Evolutionary conservation across 1,140 invertebrate species (phyloP).

Genomic region (Phenacoccus solenopsis): DNA sequence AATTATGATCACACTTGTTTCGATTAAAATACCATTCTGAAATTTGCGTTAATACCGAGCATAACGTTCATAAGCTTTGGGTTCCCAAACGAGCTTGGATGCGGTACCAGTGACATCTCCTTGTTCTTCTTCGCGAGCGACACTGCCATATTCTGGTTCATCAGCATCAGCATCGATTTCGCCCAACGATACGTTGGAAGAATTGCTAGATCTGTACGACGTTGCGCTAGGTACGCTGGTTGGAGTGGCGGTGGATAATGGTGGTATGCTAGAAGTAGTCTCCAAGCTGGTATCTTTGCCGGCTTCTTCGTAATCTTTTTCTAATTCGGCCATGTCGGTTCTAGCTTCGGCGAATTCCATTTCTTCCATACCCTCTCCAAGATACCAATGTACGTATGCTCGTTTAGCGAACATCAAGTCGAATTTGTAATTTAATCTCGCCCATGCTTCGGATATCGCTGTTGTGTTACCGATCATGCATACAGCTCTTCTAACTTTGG

Average conservation of each 20-base stretch:
- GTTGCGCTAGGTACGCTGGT: background rate
- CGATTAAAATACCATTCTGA: background rate
- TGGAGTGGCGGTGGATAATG: background rate
- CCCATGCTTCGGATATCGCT: slow-evolving; percentile 69
- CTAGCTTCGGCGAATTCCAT: slow-evolving; percentile 22
- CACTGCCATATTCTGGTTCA: background rate
- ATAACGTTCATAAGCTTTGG: background rate
- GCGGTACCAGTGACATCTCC: background rate
- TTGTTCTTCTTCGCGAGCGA: background rate
- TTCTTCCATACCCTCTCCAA: slow-evolving; percentile 51
- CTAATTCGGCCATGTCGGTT: slow-evolving; percentile 33
- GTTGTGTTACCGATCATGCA: slow-evolving; percentile 75
- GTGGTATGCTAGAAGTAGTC: background rate
- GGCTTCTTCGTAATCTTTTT: slow-evolving; percentile 14
- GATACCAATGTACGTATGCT: slow-evolving; percentile 76
- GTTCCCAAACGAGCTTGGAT: background rate
- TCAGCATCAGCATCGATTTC: background rate
- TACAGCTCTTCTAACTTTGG: slow-evolving; percentile 35
- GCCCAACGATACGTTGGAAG: background rate
- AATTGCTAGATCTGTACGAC: background rate
- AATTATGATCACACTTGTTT: background rate
- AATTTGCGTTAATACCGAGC: background rate
- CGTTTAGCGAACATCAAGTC: slow-evolving; percentile 72
- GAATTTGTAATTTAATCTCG: slow-evolving; percentile 66
- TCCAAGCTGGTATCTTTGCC: background rate